phyloP scores from a whole-genome alignment of 2,888 invertebrate genomes.

The Metalampra italica region DNA sequence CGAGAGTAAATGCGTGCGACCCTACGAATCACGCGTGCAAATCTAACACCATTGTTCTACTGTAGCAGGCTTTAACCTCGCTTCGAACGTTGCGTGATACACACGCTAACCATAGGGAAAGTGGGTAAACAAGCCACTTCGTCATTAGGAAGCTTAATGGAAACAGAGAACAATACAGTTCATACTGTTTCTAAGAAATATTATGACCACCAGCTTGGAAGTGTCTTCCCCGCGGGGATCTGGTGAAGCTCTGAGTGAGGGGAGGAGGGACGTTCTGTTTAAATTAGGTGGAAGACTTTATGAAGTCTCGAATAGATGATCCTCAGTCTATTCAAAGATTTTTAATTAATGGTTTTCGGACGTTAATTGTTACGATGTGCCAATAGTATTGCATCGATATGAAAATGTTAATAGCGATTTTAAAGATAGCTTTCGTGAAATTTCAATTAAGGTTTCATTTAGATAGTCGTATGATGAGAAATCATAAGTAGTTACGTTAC shows the following conservation, averaged over 20 bases:
- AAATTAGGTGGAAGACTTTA: background rate
- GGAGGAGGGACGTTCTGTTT: background rate
- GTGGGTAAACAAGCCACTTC: constrained; percentile 38
- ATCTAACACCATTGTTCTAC: constrained; percentile 41
- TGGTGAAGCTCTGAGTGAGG: background rate
- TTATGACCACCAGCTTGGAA: background rate
- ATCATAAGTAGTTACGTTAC: no score
- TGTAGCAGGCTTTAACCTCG: constrained; percentile 20
- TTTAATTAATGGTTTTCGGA: constrained; percentile 45
- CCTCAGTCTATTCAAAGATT: constrained; percentile 13
- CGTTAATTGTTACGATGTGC: constrained; percentile 26
- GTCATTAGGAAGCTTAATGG: constrained; percentile 37
- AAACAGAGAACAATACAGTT: constrained; percentile 11
- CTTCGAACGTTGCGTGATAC: constrained; percentile 36
- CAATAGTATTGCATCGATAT: constrained; percentile 23
- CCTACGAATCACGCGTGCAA: constrained; percentile 20
- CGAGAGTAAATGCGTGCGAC: constrained; percentile 32
- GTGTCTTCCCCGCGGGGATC: no score
- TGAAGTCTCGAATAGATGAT: background rate
- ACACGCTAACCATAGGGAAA: constrained; percentile 38
- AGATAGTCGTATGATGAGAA: no score
- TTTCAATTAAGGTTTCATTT: constrained; percentile 2
- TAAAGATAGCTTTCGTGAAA: constrained; percentile 1
- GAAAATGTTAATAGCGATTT: constrained; percentile 1
- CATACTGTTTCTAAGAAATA: background rate